Evolutionary conservation across 2,888 invertebrate species (phyloP).

Genomic region (Campoplex capitator): DNA sequence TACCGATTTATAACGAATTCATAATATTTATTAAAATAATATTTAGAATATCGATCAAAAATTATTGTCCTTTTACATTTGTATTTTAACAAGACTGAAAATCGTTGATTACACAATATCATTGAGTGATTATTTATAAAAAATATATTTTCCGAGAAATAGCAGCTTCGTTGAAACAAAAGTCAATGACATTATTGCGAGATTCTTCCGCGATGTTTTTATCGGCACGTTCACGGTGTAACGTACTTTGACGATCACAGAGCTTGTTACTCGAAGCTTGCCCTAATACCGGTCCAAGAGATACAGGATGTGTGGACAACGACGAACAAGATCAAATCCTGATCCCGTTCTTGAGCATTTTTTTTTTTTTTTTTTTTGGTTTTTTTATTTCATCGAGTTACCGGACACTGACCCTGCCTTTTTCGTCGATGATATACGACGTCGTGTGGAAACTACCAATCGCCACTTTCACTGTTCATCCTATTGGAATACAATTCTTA

Average conservation of each 20-base stretch:
- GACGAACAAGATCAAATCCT: constrained; percentile 15
- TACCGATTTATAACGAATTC: background rate
- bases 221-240: background rate
- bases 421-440: constrained; percentile 62
- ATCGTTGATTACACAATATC: background rate
- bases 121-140: background rate
- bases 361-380: constrained; percentile 4
- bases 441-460: constrained; percentile 45
- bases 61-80: background rate
- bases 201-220: constrained; percentile 19
- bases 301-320: constrained; percentile 50
- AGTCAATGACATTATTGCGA: constrained; percentile 5
- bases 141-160: background rate
- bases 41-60: background rate
- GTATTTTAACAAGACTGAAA: background rate
- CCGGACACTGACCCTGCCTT: constrained; percentile 75
- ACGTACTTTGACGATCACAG: constrained; percentile 8
- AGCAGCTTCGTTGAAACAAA: background rate
- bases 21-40: too few species aligned
- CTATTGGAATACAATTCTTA: background rate
- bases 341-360: constrained; percentile 31
- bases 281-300: constrained; percentile 15
- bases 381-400: constrained; percentile 45
- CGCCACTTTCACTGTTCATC: constrained; percentile 77
- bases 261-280: constrained; percentile 2